Conservation (phyloP, 2,113 vertebrate genomes). For the Xenopus borealis region DNA sequence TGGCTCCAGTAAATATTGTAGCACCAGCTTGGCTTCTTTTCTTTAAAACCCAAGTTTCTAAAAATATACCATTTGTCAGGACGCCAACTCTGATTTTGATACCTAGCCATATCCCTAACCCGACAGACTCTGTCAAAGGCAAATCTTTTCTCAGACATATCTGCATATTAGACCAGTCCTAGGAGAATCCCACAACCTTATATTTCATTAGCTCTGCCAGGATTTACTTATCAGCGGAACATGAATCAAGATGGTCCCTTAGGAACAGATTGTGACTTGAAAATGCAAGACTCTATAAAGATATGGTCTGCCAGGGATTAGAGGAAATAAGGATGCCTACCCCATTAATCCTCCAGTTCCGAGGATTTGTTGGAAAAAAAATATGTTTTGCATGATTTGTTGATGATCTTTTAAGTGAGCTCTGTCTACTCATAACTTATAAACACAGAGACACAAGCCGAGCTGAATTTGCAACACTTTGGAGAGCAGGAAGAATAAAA, state of each 20-base stretch:
- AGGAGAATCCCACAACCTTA: slow-evolving; percentile 37
- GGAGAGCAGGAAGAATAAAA: slow-evolving; percentile 22
- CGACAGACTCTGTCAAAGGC: slow-evolving; percentile 12
- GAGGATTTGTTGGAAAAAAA: slow-evolving; percentile 39
- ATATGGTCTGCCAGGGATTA: slow-evolving; percentile 46
- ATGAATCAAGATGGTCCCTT: slow-evolving; percentile 44
- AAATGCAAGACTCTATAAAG: slow-evolving; percentile 47
- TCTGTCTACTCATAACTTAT: slow-evolving; percentile 42
- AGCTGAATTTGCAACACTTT: slow-evolving; percentile 29
- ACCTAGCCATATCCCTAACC: no score
- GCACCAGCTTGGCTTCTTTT: no score
- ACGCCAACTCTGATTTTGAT: no score
- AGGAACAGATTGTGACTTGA: slow-evolving; percentile 45
- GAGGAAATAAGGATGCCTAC: slow-evolving; percentile 42
- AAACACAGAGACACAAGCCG: slow-evolving; percentile 20
- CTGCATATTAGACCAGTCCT: slow-evolving; percentile 44
- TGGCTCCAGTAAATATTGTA: no score
- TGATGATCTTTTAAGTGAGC: slow-evolving; percentile 45
- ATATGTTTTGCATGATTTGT: slow-evolving; percentile 46
- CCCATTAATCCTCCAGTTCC: slow-evolving; percentile 46
- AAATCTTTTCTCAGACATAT: slow-evolving; percentile 35
- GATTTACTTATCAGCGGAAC: slow-evolving; percentile 43
- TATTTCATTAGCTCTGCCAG: slow-evolving; percentile 45
- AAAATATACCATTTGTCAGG: no score
- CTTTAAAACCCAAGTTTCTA: no score